Evolutionary conservation across 2,888 invertebrate species (phyloP), one percentile per base, ranked within the genome.

Genomic region (Nemotelus pantherinus): DNA sequence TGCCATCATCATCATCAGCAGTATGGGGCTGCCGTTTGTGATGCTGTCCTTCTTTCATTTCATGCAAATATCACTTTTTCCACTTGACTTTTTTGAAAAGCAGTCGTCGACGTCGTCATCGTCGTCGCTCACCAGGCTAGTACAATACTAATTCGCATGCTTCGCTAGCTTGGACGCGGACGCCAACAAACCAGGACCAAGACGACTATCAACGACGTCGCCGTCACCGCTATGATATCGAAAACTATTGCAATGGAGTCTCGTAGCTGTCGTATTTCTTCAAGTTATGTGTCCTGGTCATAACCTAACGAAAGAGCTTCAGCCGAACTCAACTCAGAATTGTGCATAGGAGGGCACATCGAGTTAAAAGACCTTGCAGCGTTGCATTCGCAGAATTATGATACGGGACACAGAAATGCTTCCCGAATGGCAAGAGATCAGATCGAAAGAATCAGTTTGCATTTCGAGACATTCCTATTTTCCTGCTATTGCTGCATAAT

Each of bases 51-150:
- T 78, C 74, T 74, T 77, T 60, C 79, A 79, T 79, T 79, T 79
- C 79, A 79, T 79, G 78, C 79, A 79, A 79, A 79, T 79, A 77
- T 78, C 78, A 79, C 75, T 77, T 72, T 63, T 75, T 72, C 25
- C 58, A 72, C 57, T 58, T 44, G 44, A 44, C 53, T 25, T 58
- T 72, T 47, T 72, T 67, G 25, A 25, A 25, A 25, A 0, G 0
- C 25, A 25, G 1, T 25, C 41, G 2, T 63, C 63, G 25, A 25
- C 25, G 25, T 25, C 25, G 25, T 25, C 25, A 25, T 25, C 25
- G 25, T 25, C 57, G 57, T 57, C 10, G 10, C 25, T 57, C 57
- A 57, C 25, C 64, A 25, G 9, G 48, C 25, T 67, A 2, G 3
- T 25, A 50, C 50, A 47, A 3, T 48, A 39, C 10, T 41, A 5